Base-by-base conservation (phyloP, 2,888 invertebrate species). In the Griposia aprilina region DNA sequence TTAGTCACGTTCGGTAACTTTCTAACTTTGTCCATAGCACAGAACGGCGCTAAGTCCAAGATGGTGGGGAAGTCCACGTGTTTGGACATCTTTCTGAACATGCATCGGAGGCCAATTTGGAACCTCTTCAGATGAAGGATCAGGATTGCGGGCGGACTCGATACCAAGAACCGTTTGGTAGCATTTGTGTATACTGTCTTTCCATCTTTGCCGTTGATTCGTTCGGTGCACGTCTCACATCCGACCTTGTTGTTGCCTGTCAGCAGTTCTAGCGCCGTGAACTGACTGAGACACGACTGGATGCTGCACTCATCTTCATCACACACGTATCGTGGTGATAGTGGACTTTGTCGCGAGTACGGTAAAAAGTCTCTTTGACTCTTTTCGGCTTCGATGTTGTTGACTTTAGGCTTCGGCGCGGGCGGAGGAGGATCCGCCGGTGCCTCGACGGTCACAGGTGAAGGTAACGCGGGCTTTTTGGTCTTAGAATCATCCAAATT, bases 81-180 rank as follows among this genome's bases (percentile, higher is more conserved):
- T 82, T 98, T 98, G 17, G 98, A 97, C 89, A 99, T 97, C 97
- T 99, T 99, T 26, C 98, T 97, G 93, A 98, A 98, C 94, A 98
- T 97, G 93, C 97, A 97, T 10, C 97, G 96, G 71, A 98, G 97
- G 0, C 97, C 97, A 91, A 99, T 98, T 96, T 99, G 99, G 96
- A 99, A 99, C 83, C 99, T 97, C 95, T 99, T 99, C 84, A 99
- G 95, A 93, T 99, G 99, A 41, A 99, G 96, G 75, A 99, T 99
- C 1, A 99, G 97, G 74, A 99, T 98, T 8, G 99, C 98, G 0
- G 99, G 99, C 45, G 99, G 99, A 91, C 98, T 98, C 84, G 98
- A 98, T 52, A 99, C 98, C 60, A 99, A 97, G 94, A 98, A 98
- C 88, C 98, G 98, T 93, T 98, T 98, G 1, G 98, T 98, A 63